Evolutionary conservation across 1,140 invertebrate species (phyloP), one percentile per base, ranked within the genome.

Genomic region (Sycobia sp.): DNA sequence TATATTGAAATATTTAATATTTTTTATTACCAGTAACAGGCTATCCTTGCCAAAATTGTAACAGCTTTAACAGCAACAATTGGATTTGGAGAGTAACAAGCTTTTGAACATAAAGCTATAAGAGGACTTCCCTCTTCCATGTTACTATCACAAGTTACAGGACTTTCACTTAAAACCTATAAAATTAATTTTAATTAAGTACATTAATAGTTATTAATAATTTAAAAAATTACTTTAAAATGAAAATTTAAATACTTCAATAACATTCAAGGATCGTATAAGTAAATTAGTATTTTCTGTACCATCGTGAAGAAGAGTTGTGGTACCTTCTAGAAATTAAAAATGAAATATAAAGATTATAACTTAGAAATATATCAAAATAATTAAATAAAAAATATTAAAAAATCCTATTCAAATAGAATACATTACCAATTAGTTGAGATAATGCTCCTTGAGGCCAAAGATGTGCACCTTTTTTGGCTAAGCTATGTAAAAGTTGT

Each of bases 381-480:
- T 7, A 32, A 32, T 59, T 38, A 14, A 22, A 62, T 32, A 10
- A 50, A 38, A 61, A 59, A 43, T n/a, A 16, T 20, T 47, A 50
- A 47, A 29, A 62, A 32, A 43, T 47, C 46, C 47, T 43, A 16
- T 44, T 34, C n/a, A 62, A 55, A 41, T 38, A 53, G 36, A 3
- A 20, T 10, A 20, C 49, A 34, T 56, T 68, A 78, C 77, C 77
- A 43, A 90, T 86, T 13, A 93, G 75, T 50, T 84, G 83, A 22
- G 86, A 83, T 23, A 93, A 83, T 58, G 91, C 86, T 14, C 84
- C 81, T 54, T 86, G 83, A 2, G 88, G 90, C 94, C 94, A 96
- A 4, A 94, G 81, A 82, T 94, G 91, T 5, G 93, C 89, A 14
- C 89, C 89, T 69, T 85, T 85, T 66, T 86, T 86, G 0, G 93